These are phyloP conservation scores for Ictalurus punctatus DNA, from an alignment of 2,113 vertebrate genomes.

Conservation along the genomic window DNA sequence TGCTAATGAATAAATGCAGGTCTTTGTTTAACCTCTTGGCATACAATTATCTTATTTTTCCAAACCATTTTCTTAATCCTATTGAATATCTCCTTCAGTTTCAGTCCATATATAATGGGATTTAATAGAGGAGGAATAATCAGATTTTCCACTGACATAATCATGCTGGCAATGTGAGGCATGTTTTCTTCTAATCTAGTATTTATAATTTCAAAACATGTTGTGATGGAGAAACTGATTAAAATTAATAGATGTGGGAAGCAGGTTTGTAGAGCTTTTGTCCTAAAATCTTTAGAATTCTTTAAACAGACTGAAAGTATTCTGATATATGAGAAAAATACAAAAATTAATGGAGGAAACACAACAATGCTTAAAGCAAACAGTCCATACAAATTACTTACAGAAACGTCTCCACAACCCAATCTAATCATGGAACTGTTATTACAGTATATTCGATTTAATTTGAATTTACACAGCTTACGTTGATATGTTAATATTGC, in stretches of 20 bases:
- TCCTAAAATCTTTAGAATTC: conserved; percentile 29
- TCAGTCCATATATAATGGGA: conserved; percentile 30
- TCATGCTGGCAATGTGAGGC: conserved; percentile 1
- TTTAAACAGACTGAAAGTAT: conserved; percentile 28
- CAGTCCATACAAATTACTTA: background rate
- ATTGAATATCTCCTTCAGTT: conserved; percentile 11
- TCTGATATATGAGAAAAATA: conserved; percentile 10
- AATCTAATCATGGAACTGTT: conserved; percentile 1
- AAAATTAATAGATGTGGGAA: conserved; percentile 32
- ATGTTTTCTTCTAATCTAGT: conserved; percentile 10
- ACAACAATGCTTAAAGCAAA: background rate
- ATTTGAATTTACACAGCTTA: background rate
- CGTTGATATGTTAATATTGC: background rate
- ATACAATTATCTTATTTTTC: background rate
- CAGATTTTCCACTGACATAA: conserved; percentile 30
- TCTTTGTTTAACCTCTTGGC: background rate
- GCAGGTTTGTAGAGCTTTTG: conserved; percentile 31
- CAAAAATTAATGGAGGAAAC: conserved; percentile 4
- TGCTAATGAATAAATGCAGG: background rate
- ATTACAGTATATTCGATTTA: conserved; percentile 20
- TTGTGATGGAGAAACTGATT: background rate
- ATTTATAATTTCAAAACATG: conserved; percentile 33
- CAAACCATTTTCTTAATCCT: background rate
- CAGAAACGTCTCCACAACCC: conserved; percentile 8
- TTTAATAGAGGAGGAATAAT: conserved; percentile 27